A percentile compares a stretch with the other conserved stretches of the same genome.
Conservation (phyloP, 2,797 vertebrate species). For the Nyctalus aviator region DNA sequence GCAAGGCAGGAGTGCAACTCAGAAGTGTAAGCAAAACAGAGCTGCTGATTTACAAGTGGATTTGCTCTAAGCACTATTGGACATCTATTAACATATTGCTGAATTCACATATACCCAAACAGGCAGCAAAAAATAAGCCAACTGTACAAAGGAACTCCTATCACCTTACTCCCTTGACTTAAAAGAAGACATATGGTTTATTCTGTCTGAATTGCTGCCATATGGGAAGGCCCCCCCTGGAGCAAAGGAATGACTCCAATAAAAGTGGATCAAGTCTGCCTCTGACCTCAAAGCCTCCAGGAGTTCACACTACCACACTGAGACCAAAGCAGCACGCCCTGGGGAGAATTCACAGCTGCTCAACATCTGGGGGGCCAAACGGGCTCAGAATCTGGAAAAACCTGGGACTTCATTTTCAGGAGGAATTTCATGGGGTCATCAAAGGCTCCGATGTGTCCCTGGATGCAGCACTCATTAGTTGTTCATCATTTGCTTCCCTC, state of each 20-base stretch:
- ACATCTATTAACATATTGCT: neutral
- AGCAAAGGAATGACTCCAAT: constrained; percentile 49
- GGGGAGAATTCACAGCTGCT: constrained; percentile 68
- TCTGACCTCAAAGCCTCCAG: constrained; percentile 61
- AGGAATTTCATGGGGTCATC: constrained; percentile 21
- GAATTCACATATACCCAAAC: neutral
- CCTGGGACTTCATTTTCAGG: neutral
- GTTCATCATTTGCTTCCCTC: neutral
- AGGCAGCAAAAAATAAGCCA: constrained; percentile 30
- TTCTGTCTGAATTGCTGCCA: constrained; percentile 58
- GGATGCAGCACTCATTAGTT: neutral
- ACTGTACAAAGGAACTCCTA: constrained; percentile 32
- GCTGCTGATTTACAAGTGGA: neutral
- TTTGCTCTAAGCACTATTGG: neutral
- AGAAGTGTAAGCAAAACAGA: neutral
- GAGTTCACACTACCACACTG: constrained; percentile 46
- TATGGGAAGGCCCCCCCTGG: neutral
- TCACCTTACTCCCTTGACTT: constrained; percentile 39
- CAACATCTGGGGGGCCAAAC: constrained; percentile 39
- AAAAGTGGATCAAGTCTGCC: neutral
- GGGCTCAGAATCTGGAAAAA: neutral
- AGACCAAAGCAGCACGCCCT: constrained; percentile 45
- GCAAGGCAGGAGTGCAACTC: neutral
- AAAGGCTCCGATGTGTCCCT: neutral
- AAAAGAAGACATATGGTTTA: constrained; percentile 28